These are phyloP conservation scores for Plestiodon gilberti DNA, from an alignment of 2,113 vertebrate genomes.

Conservation along the genomic window DNA sequence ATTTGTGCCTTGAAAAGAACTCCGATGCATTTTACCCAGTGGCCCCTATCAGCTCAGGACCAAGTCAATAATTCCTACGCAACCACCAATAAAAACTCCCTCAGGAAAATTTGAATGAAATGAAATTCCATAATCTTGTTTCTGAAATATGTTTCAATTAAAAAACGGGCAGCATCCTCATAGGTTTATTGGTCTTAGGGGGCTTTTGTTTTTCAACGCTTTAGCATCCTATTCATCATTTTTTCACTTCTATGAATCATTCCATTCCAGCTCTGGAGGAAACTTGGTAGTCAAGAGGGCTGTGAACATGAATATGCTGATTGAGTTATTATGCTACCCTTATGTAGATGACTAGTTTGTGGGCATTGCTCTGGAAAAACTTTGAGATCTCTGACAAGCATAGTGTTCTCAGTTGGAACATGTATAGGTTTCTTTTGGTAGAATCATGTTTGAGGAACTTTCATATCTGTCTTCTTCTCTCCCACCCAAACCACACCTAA, in stretches of 20 bases:
- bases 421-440: background rate
- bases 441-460: background rate
- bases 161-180: conserved; percentile 50
- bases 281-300: conserved; percentile 22
- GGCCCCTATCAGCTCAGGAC: background rate
- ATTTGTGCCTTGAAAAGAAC: background rate
- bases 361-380: background rate
- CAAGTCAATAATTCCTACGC: background rate
- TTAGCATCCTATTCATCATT: conserved; percentile 54
- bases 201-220: conserved; percentile 48
- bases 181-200: conserved; percentile 61
- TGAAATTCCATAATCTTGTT: conserved; percentile 61
- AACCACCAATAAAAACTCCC: conserved; percentile 3
- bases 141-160: conserved; percentile 73
- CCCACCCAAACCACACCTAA: background rate
- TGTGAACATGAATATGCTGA: background rate
- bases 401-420: background rate
- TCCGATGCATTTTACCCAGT: background rate
- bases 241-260: conserved; percentile 63
- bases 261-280: conserved; percentile 41
- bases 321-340: conserved; percentile 36
- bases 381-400: background rate
- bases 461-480: background rate
- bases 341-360: conserved; percentile 10
- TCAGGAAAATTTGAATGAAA: conserved; percentile 40